phyloP scores from a whole-genome alignment of 1,140 invertebrate species.

The Leptinotarsa defecta region DNA sequence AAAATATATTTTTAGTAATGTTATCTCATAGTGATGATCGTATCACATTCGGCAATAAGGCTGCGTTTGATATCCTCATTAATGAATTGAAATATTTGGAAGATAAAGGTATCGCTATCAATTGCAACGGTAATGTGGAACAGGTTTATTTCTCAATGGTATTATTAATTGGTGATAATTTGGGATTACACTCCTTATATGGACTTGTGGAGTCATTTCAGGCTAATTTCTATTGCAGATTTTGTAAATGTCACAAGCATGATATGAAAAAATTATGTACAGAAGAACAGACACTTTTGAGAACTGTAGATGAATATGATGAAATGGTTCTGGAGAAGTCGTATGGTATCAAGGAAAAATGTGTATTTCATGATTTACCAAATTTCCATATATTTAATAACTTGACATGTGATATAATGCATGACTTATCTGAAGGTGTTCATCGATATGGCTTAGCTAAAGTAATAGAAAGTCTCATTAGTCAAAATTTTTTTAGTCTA shows the following conservation, averaged over 20 bases:
- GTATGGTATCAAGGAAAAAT: slow-evolving; percentile 37
- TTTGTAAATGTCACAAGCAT: slow-evolving; percentile 39
- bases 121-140: slow-evolving; percentile 3
- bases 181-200: slow-evolving; percentile 49
- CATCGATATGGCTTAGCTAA: slow-evolving; percentile 43
- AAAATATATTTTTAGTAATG: slow-evolving; percentile 29
- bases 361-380: slow-evolving; percentile 33
- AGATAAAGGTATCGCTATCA: slow-evolving; percentile 40
- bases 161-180: slow-evolving; percentile 48
- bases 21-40: slow-evolving; percentile 27
- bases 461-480: slow-evolving; percentile 41
- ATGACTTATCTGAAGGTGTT: slow-evolving; percentile 50
- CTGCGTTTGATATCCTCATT: background rate
- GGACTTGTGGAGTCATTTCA: slow-evolving; percentile 49
- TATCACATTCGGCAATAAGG: slow-evolving; percentile 22
- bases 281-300: slow-evolving; percentile 5
- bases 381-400: slow-evolving; percentile 48
- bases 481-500: slow-evolving; percentile 43
- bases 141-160: background rate
- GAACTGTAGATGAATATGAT: slow-evolving; percentile 25
- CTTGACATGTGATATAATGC: slow-evolving; percentile 46
- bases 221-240: slow-evolving; percentile 44
- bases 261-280: background rate
- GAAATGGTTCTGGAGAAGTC: slow-evolving; percentile 25
- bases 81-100: slow-evolving; percentile 42